A percentile compares a stretch with the other conserved stretches of the same genome.
phyloP scores from a whole-genome alignment of 2,888 invertebrate genomes.

The Axea sp. region DNA sequence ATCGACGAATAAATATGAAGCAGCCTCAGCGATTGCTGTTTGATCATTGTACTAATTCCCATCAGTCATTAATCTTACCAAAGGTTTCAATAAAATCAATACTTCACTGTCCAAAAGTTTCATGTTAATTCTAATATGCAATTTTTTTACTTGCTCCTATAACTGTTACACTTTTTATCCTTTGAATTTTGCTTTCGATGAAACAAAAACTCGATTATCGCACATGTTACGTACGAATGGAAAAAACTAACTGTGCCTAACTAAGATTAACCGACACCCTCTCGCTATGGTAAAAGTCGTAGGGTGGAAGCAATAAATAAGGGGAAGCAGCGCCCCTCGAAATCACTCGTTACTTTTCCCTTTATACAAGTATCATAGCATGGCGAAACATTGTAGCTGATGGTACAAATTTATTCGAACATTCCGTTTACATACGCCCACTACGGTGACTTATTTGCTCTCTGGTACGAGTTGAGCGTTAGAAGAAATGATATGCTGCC shows the following conservation, averaged over 20 bases:
- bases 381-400: background rate
- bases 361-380: slow-evolving; percentile 6
- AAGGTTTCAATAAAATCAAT: slow-evolving; percentile 29
- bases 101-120: background rate
- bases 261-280: background rate
- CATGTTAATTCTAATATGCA: background rate
- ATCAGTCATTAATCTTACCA: background rate
- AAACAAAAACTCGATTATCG: no score
- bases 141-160: background rate
- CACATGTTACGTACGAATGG: no score
- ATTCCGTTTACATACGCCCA: slow-evolving; percentile 12
- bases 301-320: slow-evolving; percentile 35
- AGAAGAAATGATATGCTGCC: slow-evolving; percentile 33
- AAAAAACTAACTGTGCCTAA: no score
- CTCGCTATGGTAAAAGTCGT: slow-evolving; percentile 2
- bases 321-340: slow-evolving; percentile 12
- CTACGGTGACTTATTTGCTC: no score
- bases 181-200: no score
- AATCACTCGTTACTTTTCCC: background rate
- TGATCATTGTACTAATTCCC: background rate
- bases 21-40: background rate
- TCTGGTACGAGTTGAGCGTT: background rate
- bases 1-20: slow-evolving; percentile 21
- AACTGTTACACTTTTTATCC: no score
- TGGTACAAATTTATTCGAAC: slow-evolving; percentile 4